Evolutionary conservation across 1,140 invertebrate species (phyloP).

Genomic region (Cydia fagiglandana): DNA sequence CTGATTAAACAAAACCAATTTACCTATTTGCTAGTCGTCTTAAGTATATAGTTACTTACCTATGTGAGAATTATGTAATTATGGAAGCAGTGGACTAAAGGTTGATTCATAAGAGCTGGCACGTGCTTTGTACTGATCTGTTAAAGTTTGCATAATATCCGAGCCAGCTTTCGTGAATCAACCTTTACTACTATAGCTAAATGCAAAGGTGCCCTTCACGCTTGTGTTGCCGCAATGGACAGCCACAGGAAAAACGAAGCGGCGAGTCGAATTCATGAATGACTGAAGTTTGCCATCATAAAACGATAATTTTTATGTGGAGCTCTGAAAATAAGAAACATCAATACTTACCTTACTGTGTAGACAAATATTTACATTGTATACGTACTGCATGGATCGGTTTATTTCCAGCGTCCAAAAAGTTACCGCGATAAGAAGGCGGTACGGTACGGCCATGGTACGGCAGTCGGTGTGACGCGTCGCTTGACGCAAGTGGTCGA

Average conservation of each 20-base stretch:
- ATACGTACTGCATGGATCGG: constrained; percentile 37
- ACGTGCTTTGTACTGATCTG: too few species aligned
- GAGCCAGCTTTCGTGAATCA: too few species aligned
- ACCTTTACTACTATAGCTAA: too few species aligned
- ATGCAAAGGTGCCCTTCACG: too few species aligned
- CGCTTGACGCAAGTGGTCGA: constrained; percentile 34
- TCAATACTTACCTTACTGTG: background rate
- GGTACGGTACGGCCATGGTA: too few species aligned
- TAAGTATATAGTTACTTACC: too few species aligned
- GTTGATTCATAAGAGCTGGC: too few species aligned
- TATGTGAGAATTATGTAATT: too few species aligned
- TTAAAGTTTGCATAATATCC: too few species aligned
- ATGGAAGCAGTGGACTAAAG: too few species aligned
- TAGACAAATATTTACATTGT: constrained; percentile 28
- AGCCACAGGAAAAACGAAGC: background rate
- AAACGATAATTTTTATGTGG: background rate
- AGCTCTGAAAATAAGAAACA: background rate
- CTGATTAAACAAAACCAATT: background rate
- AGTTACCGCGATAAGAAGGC: constrained; percentile 31
- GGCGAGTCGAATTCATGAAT: background rate
- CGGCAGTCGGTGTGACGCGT: constrained; percentile 35
- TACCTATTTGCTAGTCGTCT: too few species aligned
- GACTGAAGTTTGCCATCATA: background rate
- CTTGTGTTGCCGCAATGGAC: background rate
- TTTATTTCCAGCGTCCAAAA: constrained; percentile 36